Percentiles rank a stretch among this genome's conserved stretches.
Evolutionary conservation across 2,113 vertebrate genomes (phyloP).

Genomic region (Cryptomyrus ogoouensis): DNA sequence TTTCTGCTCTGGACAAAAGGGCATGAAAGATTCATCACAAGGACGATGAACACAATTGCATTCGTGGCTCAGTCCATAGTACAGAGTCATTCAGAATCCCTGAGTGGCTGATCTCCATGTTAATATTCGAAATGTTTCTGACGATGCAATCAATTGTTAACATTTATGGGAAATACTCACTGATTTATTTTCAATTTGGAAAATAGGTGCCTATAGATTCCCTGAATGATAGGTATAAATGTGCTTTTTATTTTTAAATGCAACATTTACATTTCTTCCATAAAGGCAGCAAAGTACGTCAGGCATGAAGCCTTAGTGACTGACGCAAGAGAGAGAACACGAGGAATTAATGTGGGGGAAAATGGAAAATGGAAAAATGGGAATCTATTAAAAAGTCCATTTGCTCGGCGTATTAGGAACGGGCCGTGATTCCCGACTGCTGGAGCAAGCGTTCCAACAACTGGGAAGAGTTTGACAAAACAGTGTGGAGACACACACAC

Average conservation of each 20-base stretch:
- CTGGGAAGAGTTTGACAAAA: slow-evolving; percentile 26
- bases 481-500: slow-evolving; percentile 30
- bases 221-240: not conserved
- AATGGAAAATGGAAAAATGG: slow-evolving; percentile 5
- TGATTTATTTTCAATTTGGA: not conserved
- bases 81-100: not conserved
- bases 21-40: not conserved
- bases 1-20: not conserved
- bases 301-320: not conserved
- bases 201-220: not conserved
- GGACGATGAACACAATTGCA: not conserved
- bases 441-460: not conserved
- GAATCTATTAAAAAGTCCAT: slow-evolving; percentile 9
- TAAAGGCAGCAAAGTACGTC: not conserved
- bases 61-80: not conserved
- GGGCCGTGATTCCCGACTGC: not conserved
- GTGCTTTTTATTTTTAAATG: not conserved
- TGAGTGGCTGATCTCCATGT: not conserved
- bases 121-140: not conserved
- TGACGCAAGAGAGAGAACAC: not conserved
- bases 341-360: not conserved
- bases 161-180: not conserved
- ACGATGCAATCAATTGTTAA: not conserved
- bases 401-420: not conserved
- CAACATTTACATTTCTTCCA: not conserved